Evolutionary conservation across 2,888 invertebrate species (phyloP).

Genomic region (Salpingus planirostris): DNA sequence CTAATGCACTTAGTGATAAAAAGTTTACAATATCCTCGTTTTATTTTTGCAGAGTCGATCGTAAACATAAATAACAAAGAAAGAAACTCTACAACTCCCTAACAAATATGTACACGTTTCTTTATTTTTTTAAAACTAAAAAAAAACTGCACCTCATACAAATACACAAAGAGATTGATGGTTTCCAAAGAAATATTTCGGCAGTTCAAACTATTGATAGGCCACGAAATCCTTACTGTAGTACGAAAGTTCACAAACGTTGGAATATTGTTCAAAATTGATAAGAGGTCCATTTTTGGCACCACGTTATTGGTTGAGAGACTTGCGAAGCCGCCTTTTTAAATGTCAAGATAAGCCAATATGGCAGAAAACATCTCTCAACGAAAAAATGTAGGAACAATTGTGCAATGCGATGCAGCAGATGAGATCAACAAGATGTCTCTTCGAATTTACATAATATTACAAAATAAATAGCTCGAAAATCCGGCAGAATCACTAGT

Average conservation of each 20-base stretch:
- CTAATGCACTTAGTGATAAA: slow-evolving; percentile 29
- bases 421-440: slow-evolving; percentile 30
- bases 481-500: too few relatives aligned
- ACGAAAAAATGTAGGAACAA: slow-evolving; percentile 21
- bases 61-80: background rate
- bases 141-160: slow-evolving; percentile 18
- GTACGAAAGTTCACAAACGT: too few relatives aligned
- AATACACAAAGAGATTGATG: slow-evolving; percentile 21
- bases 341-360: too few relatives aligned
- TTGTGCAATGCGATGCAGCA: slow-evolving; percentile 31
- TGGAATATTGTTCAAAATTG: too few relatives aligned
- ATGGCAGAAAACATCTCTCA: too few relatives aligned
- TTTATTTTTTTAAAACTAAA: slow-evolving; percentile 4
- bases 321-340: too few relatives aligned
- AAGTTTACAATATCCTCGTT: slow-evolving; percentile 7
- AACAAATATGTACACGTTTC: background rate
- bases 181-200: slow-evolving; percentile 18
- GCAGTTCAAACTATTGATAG: slow-evolving; percentile 13
- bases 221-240: too few relatives aligned
- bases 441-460: slow-evolving; percentile 1
- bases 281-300: slow-evolving; percentile 21
- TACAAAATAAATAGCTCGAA: slow-evolving; percentile 3
- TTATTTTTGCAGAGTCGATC: background rate
- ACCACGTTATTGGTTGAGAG: too few relatives aligned
- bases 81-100: background rate